Base-by-base conservation (phyloP, 2,888 invertebrate genomes). In the Encarsia formosa region DNA sequence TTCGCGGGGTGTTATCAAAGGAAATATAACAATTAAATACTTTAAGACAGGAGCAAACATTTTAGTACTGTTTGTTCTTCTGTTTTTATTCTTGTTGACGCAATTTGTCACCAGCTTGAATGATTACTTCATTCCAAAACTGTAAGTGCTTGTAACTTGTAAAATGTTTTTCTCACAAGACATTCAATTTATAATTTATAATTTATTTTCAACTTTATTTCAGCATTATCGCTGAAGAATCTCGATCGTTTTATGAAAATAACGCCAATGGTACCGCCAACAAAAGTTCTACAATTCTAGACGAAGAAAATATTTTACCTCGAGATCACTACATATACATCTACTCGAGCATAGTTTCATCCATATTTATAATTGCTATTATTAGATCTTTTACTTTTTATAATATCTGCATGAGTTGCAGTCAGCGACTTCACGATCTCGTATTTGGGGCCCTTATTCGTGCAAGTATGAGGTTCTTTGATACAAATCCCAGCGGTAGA, bases 401-500 rank as follows among this genome's bases (percentile, higher is more conserved):
- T 61, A 65, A 65, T 4, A 61, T 76, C 2, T 77, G 78, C 54
- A 71, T 81, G 60, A 63, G 71, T 4, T 77, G 81, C 31, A 80
- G 81, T 5, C 75, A 76, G 43, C 68, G 65, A 13, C 70, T 84
- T 0, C 83, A 84, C 65, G 77, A 79, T 57, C 66, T 61, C 39
- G 80, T 81, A 74, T 82, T 84, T 61, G 61, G 68, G 5, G 71
- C 77, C 9, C 69, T 84, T 9, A 76, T 82, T 16, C 66, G 78
- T 47, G 75, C 80, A 1, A 76, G 77, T 2, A 82, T 86, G 76
- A 68, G 80, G 51, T 93, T 93, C 72, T 94, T 91, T 68, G 90
- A 92, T 64, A 85, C 83, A 0, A 93, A 92, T 71, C 89, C 91
- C 2, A 82, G 85, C 61, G 87, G 88, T 29, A 79, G 87, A 46